phyloP scores from a whole-genome alignment of 2,797 vertebrate genomes.

The Tragopan temminckii region DNA sequence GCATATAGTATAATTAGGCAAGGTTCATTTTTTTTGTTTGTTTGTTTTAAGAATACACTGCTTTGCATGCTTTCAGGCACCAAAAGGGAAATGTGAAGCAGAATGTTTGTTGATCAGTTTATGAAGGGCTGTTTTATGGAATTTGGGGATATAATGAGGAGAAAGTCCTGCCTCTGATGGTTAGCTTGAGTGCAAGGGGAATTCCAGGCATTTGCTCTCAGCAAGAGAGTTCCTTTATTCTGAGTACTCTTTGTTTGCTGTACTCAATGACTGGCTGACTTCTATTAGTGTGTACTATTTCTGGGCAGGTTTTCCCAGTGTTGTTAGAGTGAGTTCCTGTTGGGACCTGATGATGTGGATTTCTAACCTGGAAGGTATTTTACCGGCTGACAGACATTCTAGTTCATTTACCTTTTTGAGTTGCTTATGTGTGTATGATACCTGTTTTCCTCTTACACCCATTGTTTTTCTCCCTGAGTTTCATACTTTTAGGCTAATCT shows the following conservation, averaged over 20 bases:
- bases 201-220: slow-evolving; percentile 33
- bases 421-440: background rate
- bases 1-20: background rate
- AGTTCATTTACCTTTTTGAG: background rate
- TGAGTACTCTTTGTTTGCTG: background rate
- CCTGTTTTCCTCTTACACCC: background rate
- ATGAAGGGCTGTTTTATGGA: background rate
- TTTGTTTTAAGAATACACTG: background rate
- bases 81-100: background rate
- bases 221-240: background rate
- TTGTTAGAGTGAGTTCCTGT: background rate
- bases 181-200: background rate
- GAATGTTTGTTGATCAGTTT: background rate
- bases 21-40: no score
- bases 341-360: background rate
- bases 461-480: background rate
- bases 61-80: background rate
- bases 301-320: background rate
- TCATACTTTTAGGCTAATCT: slow-evolving; percentile 2
- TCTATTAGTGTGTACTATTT: background rate
- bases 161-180: background rate
- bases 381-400: background rate
- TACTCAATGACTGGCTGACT: background rate
- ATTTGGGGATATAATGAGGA: background rate
- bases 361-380: background rate